phyloP scores from a whole-genome alignment of 2,888 invertebrate species.

The Trichacis sp. region DNA sequence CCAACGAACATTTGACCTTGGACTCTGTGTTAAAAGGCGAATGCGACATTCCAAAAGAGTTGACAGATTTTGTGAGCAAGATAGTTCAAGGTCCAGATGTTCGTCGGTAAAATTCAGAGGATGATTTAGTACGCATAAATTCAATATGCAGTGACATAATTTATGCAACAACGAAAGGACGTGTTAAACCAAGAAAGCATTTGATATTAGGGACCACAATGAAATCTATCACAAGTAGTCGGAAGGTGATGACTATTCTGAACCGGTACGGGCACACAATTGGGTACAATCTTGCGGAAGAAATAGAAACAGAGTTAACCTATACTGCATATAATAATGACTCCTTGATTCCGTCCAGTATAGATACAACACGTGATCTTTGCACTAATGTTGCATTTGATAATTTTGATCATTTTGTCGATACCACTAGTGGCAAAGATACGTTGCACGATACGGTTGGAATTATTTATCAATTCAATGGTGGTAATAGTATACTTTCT shows the following conservation, averaged over 20 bases:
- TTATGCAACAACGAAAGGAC: conserved; percentile 7
- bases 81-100: conserved; percentile 14
- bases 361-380: conserved; percentile 19
- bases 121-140: not conserved
- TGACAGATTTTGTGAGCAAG: not conserved
- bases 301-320: conserved; percentile 10
- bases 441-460: too few species aligned
- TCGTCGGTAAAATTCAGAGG: conserved; percentile 1
- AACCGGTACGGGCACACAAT: conserved; percentile 10
- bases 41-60: conserved; percentile 1
- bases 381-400: conserved; percentile 43
- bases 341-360: conserved; percentile 22
- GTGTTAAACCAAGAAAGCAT: conserved; percentile 9
- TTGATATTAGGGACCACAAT: conserved; percentile 10
- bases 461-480: conserved; percentile 11
- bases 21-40: conserved; percentile 7
- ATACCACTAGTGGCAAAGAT: conserved; percentile 33
- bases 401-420: conserved; percentile 48
- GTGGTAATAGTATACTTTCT: too few species aligned
- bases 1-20: not conserved
- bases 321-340: not conserved
- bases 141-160: conserved; percentile 3
- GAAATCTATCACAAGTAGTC: conserved; percentile 16
- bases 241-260: conserved; percentile 15
- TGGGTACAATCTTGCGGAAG: not conserved